These are phyloP conservation scores for Julus scandinavius DNA, from an alignment of 2,888 invertebrate genomes.

Conservation along the genomic window DNA sequence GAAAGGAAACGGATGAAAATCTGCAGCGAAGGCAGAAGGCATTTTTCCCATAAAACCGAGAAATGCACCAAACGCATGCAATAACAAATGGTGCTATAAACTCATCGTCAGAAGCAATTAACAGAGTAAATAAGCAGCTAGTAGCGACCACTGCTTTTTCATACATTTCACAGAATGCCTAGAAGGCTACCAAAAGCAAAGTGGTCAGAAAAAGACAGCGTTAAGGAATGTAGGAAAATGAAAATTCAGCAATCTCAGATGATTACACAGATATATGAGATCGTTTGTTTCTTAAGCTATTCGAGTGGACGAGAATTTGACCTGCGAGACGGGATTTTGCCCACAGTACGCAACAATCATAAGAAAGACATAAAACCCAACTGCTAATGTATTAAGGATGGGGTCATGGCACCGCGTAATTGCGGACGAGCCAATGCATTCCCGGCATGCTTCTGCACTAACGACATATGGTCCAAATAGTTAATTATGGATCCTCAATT, in stretches of 20 bases:
- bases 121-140: conserved; percentile 16
- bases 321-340: background rate
- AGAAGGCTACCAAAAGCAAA: background rate
- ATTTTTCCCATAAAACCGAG: conserved; percentile 13
- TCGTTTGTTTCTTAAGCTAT: conserved; percentile 33
- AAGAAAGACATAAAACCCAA: conserved; percentile 20
- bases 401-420: conserved; percentile 33
- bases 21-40: conserved; percentile 9
- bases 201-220: background rate
- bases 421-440: background rate
- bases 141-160: background rate
- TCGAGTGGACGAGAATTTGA: conserved; percentile 10
- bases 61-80: conserved; percentile 24
- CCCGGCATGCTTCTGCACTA: conserved; percentile 20
- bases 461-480: conserved; percentile 8
- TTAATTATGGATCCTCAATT: conserved; percentile 25
- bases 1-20: conserved; percentile 12
- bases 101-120: conserved; percentile 33
- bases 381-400: conserved; percentile 16
- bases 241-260: conserved; percentile 26
- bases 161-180: background rate
- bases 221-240: conserved; percentile 3
- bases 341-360: conserved; percentile 15
- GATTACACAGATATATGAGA: conserved; percentile 33
- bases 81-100: conserved; percentile 25